These are phyloP conservation scores for Casuarius casuarius DNA, from an alignment of 2,113 vertebrate genomes.

Conservation along the genomic window DNA sequence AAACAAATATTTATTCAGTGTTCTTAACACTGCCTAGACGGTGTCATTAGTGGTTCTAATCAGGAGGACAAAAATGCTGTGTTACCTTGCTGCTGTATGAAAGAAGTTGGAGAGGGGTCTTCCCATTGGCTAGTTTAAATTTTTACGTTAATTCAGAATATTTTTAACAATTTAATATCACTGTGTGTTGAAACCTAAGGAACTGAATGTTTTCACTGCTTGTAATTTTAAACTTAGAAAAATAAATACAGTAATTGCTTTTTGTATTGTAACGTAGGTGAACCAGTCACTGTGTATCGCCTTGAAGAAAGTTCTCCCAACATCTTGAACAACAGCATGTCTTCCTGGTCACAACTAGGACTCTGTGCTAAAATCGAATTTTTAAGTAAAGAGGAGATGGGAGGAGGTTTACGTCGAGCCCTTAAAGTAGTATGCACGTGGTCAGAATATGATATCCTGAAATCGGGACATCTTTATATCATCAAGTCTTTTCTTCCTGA, in stretches of 20 bases:
- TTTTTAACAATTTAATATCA: not conserved
- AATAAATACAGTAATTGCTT: not conserved
- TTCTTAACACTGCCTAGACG: not conserved
- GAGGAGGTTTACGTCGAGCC: conserved; percentile 92
- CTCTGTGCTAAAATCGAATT: conserved; percentile 98
- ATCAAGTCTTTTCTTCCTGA: conserved; percentile 98
- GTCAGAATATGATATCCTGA: conserved; percentile 96
- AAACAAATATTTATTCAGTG: not conserved
- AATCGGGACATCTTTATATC: conserved; percentile 95
- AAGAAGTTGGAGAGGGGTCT: not conserved
- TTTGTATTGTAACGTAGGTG: conserved; percentile 77
- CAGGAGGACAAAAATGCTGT: not conserved
- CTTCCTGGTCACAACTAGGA: conserved; percentile 96
- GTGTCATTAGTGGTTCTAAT: not conserved
- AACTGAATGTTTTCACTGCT: not conserved
- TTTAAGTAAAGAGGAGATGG: conserved; percentile 99
- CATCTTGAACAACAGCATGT: conserved; percentile 99
- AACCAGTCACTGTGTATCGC: conserved; percentile 96
- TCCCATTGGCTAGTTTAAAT: not conserved
- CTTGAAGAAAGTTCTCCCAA: conserved; percentile 97
- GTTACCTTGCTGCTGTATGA: not conserved
- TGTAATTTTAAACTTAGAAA: not conserved
- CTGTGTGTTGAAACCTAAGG: not conserved
- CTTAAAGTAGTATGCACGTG: conserved; percentile 97
- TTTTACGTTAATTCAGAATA: not conserved